phyloP scores from a whole-genome alignment of 2,113 vertebrate genomes.

The Theropithecus gelada region DNA sequence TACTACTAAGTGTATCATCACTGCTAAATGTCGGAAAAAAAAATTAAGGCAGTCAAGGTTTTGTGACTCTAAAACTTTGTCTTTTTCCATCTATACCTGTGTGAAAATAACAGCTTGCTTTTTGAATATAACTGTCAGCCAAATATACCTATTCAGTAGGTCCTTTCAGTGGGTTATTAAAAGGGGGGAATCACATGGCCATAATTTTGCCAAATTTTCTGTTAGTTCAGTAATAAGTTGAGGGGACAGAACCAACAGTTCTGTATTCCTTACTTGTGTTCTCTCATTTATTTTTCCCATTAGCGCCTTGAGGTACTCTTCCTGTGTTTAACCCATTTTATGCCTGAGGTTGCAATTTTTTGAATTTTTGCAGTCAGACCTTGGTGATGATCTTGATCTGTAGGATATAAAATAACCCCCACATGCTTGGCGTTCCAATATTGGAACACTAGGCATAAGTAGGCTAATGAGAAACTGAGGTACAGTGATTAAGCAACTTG shows the following conservation, averaged over 20 bases:
- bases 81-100: not conserved
- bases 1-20: not conserved
- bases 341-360: too few relatives aligned
- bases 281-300: not conserved
- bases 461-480: not conserved
- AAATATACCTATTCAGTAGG: not conserved
- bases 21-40: constrained; percentile 7
- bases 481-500: not conserved
- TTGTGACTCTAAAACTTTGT: constrained; percentile 28
- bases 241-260: constrained; percentile 15
- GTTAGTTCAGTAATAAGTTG: not conserved
- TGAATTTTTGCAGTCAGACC: too few relatives aligned
- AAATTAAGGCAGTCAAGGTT: not conserved
- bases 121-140: not conserved
- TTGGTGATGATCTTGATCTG: too few relatives aligned
- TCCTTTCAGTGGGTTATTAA: not conserved
- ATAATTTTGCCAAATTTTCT: constrained; percentile 27
- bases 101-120: constrained; percentile 29
- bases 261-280: constrained; percentile 11
- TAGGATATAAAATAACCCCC: too few relatives aligned
- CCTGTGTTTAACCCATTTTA: not conserved
- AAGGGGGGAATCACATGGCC: not conserved
- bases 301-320: not conserved
- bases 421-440: too few relatives aligned
- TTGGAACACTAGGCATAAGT: too few relatives aligned